Evolutionary conservation across 1,140 invertebrate species (phyloP), one percentile per base, ranked within the genome.

Genomic region (Drosophila setifemur): DNA sequence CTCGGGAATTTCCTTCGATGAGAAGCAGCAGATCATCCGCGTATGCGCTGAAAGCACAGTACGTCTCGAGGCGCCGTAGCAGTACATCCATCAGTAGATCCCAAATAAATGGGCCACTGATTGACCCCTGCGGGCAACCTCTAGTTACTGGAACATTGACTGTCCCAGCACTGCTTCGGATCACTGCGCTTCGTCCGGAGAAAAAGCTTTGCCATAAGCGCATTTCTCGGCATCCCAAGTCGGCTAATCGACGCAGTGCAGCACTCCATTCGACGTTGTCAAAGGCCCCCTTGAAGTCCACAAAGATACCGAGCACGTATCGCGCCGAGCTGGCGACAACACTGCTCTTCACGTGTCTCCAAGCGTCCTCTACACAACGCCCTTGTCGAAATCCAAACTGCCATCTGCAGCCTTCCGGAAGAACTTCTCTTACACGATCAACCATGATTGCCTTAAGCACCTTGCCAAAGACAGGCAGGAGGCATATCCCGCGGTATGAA

Each of bases 391-490:
- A 68, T 12, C 63, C 49, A 11, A 58, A 67, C 39, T 67, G 28
- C 53, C 47, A 72, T 58, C 53, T 44, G 26, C 31, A 19, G 6
- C 26, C 63, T 11, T 49, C 43, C 8, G 48, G 28, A 2, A 67
- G 25, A 9, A 49, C 12, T 11, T 60, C 49, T 8, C 35, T 61
- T 6, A 50, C 8, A 0, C 63, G 53, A 50, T 66, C 57, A 33
- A 58, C 40, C 43, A 68, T 61, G 29, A 68, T 54, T 1, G 48
- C 54, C 47, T 58, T 53, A 0, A 64, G 52, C 50, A 70, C 49
- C 18, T 69, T 69, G 28, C 67, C 67, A 33, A 69, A 53, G 0
- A 68, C 42, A 8, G 55, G 55, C n/a, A 61, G 29, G 7, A 68
- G 26, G 28, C 64, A 47, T 12, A 60, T 63, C 7, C 55, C 64